These are phyloP conservation scores for Drosophila ficusphila DNA, from an alignment of 1,140 invertebrate species.

Conservation along the genomic window DNA sequence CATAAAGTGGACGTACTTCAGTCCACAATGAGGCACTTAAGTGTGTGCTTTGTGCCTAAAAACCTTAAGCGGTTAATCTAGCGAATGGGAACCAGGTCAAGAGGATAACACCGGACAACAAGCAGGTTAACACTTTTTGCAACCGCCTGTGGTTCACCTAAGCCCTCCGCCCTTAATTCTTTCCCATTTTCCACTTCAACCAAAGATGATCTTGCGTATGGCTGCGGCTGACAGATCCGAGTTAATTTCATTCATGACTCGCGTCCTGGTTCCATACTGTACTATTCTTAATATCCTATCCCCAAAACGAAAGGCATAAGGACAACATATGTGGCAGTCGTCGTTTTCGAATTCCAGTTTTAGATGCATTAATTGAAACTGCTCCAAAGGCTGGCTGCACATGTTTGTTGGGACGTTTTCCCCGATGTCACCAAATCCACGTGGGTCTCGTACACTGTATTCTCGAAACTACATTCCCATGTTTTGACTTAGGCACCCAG, in stretches of 20 bases:
- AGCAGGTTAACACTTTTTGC: slow-evolving; percentile 63
- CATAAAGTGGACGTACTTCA: slow-evolving; percentile 64
- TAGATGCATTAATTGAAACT: slow-evolving; percentile 7
- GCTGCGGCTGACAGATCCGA: slow-evolving; percentile 17
- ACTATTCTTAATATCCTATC: neutral
- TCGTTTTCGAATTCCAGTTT: slow-evolving; percentile 1
- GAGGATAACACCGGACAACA: neutral
- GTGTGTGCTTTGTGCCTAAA: slow-evolving; percentile 62
- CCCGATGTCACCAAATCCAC: slow-evolving; percentile 21
- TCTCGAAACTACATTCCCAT: neutral
- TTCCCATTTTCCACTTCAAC: neutral
- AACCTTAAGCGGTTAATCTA: slow-evolving; percentile 50
- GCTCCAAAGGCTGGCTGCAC: slow-evolving; percentile 39
- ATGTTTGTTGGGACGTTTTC: slow-evolving; percentile 52
- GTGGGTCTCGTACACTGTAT: slow-evolving; percentile 32
- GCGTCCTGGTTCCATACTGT: slow-evolving; percentile 28
- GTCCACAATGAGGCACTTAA: slow-evolving; percentile 64
- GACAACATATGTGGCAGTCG: slow-evolving; percentile 55
- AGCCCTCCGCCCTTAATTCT: slow-evolving; percentile 10
- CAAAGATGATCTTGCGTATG: slow-evolving; percentile 25
- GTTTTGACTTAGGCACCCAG: slow-evolving; percentile 62
- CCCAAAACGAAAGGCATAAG: slow-evolving; percentile 39
- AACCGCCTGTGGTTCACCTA: slow-evolving; percentile 58
- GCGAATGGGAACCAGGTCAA: slow-evolving; percentile 20
- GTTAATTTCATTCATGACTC: slow-evolving; percentile 57